Base-by-base conservation (phyloP, 1,140 invertebrate species). In the Drosophila serrata region DNA sequence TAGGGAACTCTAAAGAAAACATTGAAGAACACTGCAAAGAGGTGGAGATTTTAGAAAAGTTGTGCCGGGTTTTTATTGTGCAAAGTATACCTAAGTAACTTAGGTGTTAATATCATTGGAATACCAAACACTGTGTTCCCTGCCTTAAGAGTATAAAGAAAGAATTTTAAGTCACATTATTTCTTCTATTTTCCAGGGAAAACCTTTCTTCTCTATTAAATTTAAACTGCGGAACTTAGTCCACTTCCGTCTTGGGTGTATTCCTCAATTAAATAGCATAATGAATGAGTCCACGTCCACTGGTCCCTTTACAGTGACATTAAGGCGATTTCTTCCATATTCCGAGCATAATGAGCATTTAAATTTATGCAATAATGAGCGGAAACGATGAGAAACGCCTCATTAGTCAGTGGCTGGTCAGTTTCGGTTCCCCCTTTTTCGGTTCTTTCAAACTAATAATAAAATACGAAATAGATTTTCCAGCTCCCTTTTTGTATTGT, bases 341-440 rank as follows among this genome's bases (percentile, higher is more conserved):
- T 60, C 40, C 40, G 6, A 22, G 31, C 27, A 22, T 57, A 75
- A 72, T 58, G 42, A 72, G 42, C 24, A 70, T 81, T 75, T 58
- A 64, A 88, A 82, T 87, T 77, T 72, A 82, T 88, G 63, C 63
- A 49, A 53, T 42, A 22, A 39, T n/a, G 9, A 81, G 65, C 84
- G 84, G 84, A 88, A 85, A 61, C 77, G 63, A 85, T 81, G 57
- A 75, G 78, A 90, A 90, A 90, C 75, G 85, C 65, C 75, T 90
- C 85, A 90, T 90, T 88, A 88, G 65, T 39, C 33, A 45, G 45
- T 46, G 12, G 57, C 48, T 77, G 82, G 64, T 45, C 64, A 68
- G 64, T 60, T 76, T 29, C 29, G 49, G 67, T 72, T 82, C 42
- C 51, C 48, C 33, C 60, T 33, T 51, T 46, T 4, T 35, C n/a